Conservation (phyloP, 2,797 vertebrate species). For the Ibycter americanus region DNA sequence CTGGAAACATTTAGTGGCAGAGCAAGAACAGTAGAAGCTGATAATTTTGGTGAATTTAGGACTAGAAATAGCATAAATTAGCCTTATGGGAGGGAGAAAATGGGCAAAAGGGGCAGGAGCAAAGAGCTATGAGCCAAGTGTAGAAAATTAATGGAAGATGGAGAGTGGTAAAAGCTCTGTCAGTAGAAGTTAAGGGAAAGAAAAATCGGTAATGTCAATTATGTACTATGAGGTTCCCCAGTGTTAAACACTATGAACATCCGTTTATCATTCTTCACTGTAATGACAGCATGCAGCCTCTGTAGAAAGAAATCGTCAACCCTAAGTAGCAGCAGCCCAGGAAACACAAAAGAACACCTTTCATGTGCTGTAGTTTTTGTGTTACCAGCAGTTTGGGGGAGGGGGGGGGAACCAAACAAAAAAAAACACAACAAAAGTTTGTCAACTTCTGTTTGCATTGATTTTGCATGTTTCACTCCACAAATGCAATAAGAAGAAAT, state of each 20-base stretch:
- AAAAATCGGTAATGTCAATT: neutral
- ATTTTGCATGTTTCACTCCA: neutral
- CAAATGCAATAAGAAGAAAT: neutral
- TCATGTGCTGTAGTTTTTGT: neutral
- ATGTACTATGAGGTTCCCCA: neutral
- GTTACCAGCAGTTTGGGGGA: neutral
- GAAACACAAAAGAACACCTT: neutral
- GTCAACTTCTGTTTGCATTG: neutral
- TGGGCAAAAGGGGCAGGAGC: neutral
- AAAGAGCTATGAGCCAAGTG: neutral
- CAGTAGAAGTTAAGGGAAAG: neutral
- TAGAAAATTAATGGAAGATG: neutral
- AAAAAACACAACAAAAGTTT: neutral
- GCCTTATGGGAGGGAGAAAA: neutral
- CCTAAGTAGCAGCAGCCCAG: neutral
- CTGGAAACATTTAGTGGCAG: neutral
- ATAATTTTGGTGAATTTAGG: neutral
- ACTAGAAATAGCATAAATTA: neutral
- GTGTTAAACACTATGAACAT: neutral
- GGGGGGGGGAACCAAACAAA: too few species aligned
- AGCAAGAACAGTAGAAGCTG: neutral
- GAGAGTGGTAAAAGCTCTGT: neutral
- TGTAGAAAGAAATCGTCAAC: neutral
- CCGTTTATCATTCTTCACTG: neutral
- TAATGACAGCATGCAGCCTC: neutral